Conservation (phyloP, 2,888 invertebrate genomes). For the Drosophila infuscata region DNA sequence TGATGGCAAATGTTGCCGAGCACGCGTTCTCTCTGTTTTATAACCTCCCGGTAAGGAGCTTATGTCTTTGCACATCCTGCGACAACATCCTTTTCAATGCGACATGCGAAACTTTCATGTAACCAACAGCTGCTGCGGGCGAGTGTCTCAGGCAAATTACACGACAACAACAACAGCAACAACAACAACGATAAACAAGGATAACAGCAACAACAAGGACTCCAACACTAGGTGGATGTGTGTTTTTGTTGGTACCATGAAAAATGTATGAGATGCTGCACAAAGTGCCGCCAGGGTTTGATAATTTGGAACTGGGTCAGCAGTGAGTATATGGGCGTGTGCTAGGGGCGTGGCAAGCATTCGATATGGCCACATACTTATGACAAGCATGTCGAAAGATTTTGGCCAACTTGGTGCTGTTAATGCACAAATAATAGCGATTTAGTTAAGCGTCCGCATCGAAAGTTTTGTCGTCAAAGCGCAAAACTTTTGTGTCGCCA, state of each 20-base stretch:
- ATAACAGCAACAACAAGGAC: slow-evolving; percentile 12
- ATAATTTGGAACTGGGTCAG: slow-evolving; percentile 67
- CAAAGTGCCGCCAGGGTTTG: slow-evolving; percentile 42
- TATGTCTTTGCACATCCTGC: slow-evolving; percentile 68
- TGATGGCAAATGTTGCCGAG: slow-evolving; percentile 51
- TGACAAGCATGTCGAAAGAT: slow-evolving; percentile 29
- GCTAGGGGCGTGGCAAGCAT: slow-evolving; percentile 10
- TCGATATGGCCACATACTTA: slow-evolving; percentile 31
- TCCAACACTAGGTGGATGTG: slow-evolving; percentile 36
- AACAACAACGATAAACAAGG: neutral
- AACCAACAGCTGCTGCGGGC: slow-evolving; percentile 56
- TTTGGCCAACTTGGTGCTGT: slow-evolving; percentile 46
- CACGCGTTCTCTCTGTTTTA: slow-evolving; percentile 40
- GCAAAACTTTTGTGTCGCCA: slow-evolving; percentile 53
- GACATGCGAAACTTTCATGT: slow-evolving; percentile 63
- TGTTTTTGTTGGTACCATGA: slow-evolving; percentile 48
- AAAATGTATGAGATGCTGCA: slow-evolving; percentile 60
- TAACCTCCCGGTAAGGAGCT: slow-evolving; percentile 67
- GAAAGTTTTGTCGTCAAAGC: slow-evolving; percentile 36
- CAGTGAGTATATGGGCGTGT: slow-evolving; percentile 4
- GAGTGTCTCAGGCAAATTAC: slow-evolving; percentile 58
- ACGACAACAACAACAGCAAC: slow-evolving; percentile 36
- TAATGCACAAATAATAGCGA: slow-evolving; percentile 77
- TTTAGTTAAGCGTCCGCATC: slow-evolving; percentile 55
- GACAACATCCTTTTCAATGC: slow-evolving; percentile 42